phyloP scores from a whole-genome alignment of 2,797 vertebrate genomes.

The Tangara arthus region DNA sequence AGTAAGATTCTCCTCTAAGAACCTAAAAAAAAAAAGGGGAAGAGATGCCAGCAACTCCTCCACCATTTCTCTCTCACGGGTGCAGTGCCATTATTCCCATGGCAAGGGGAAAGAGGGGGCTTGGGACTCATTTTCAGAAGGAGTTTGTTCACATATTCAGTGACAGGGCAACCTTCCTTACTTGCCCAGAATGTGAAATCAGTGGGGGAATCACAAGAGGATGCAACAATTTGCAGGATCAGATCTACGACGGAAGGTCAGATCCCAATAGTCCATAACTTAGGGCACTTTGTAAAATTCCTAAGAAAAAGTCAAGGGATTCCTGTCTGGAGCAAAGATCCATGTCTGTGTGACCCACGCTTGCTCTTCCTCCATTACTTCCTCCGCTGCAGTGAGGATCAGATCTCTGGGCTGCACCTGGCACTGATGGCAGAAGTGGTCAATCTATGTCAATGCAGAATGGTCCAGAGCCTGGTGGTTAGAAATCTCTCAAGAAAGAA shows the following conservation, averaged over 20 bases:
- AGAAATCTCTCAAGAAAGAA: not conserved
- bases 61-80: not conserved
- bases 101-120: not conserved
- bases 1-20: not conserved
- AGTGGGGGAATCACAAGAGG: not conserved
- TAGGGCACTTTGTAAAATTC: not conserved
- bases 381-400: not conserved
- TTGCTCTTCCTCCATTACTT: not conserved
- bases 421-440: not conserved
- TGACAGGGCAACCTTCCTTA: not conserved
- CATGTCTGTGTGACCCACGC: fast-evolving
- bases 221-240: not conserved
- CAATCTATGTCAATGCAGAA: not conserved
- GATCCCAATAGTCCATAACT: not conserved
- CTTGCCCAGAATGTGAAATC: not conserved
- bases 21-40: not conserved
- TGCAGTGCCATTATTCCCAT: not conserved
- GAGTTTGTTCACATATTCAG: not conserved
- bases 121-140: not conserved
- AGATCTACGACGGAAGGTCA: not conserved
- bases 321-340: not conserved
- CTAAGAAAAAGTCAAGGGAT: not conserved
- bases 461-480: not conserved
- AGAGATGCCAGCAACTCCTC: not conserved
- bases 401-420: not conserved